A percentile compares a stretch with the other conserved stretches of the same genome.
These are phyloP conservation scores for Aldabrachelys gigantea DNA, from an alignment of 2,113 vertebrate species.

Conservation along the genomic window DNA sequence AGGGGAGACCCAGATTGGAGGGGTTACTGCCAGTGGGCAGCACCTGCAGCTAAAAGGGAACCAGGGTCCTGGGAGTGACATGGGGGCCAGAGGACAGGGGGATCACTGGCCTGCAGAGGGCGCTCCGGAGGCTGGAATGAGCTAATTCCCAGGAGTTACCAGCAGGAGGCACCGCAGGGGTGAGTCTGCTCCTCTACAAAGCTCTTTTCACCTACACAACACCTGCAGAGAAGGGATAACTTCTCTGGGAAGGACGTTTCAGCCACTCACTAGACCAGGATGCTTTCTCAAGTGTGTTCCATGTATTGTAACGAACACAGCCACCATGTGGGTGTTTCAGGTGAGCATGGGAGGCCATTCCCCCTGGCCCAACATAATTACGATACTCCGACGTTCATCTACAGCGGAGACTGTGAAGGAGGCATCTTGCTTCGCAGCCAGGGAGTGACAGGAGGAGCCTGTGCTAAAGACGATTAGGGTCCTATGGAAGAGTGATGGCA, in stretches of 20 bases:
- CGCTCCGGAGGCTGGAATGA: no score
- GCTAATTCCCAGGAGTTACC: no score
- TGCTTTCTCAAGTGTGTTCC: not conserved
- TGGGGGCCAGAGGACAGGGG: no score
- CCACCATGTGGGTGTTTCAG: not conserved
- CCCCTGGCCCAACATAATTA: not conserved
- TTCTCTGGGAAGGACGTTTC: not conserved
- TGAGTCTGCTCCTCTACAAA: not conserved
- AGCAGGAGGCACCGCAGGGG: no score
- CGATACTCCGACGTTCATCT: not conserved
- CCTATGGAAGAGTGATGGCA: accelerated
- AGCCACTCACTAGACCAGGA: not conserved
- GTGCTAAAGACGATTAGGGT: not conserved
- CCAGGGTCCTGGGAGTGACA: no score
- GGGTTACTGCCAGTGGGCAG: no score
- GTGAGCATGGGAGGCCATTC: not conserved
- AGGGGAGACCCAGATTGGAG: no score
- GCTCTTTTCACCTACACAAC: not conserved
- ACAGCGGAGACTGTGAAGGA: not conserved
- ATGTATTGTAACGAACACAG: not conserved
- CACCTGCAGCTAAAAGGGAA: no score
- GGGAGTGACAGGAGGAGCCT: not conserved
- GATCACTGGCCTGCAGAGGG: no score
- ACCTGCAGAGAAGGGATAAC: no score
- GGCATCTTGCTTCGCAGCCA: not conserved